A percentile compares a stretch with the other conserved stretches of the same genome.
Evolutionary conservation across 1,140 invertebrate species (phyloP).

Genomic region (Battus philenor): DNA sequence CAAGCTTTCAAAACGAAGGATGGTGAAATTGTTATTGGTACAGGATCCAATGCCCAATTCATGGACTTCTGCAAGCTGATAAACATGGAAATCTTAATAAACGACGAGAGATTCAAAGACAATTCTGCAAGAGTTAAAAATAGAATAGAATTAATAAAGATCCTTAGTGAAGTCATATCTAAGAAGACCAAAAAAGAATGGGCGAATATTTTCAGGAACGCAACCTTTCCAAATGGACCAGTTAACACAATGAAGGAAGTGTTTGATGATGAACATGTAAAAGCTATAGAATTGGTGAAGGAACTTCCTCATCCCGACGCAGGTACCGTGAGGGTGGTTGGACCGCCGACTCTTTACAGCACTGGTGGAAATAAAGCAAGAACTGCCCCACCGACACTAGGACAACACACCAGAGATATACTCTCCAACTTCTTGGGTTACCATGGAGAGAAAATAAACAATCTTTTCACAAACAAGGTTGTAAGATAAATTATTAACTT

Average conservation of each 20-base stretch:
- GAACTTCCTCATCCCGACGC: slow-evolving; percentile 83
- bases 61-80: slow-evolving; percentile 81
- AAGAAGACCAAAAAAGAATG: slow-evolving; percentile 86
- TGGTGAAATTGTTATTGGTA: slow-evolving; percentile 90
- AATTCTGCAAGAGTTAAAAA: slow-evolving; percentile 88
- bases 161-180: slow-evolving; percentile 80
- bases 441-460: slow-evolving; percentile 77
- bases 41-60: slow-evolving; percentile 89
- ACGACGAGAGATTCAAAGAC: slow-evolving; percentile 81
- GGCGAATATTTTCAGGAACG: slow-evolving; percentile 83
- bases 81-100: slow-evolving; percentile 77
- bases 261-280: slow-evolving; percentile 92
- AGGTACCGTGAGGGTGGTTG: slow-evolving; percentile 87
- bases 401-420: slow-evolving; percentile 91
- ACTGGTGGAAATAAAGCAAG: slow-evolving; percentile 82
- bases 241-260: slow-evolving; percentile 91
- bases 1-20: slow-evolving; percentile 89
- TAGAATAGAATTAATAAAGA: slow-evolving; percentile 80
- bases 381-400: slow-evolving; percentile 88
- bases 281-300: slow-evolving; percentile 85
- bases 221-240: slow-evolving; percentile 91
- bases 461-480: slow-evolving; percentile 60
- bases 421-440: slow-evolving; percentile 84
- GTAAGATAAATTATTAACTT: slow-evolving; percentile 29
- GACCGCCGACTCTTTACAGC: slow-evolving; percentile 90